A percentile compares a stretch with the other conserved stretches of the same genome.
These are phyloP conservation scores for Chaunax sp. DNA, from an alignment of 2,797 vertebrate genomes.

Conservation along the genomic window DNA sequence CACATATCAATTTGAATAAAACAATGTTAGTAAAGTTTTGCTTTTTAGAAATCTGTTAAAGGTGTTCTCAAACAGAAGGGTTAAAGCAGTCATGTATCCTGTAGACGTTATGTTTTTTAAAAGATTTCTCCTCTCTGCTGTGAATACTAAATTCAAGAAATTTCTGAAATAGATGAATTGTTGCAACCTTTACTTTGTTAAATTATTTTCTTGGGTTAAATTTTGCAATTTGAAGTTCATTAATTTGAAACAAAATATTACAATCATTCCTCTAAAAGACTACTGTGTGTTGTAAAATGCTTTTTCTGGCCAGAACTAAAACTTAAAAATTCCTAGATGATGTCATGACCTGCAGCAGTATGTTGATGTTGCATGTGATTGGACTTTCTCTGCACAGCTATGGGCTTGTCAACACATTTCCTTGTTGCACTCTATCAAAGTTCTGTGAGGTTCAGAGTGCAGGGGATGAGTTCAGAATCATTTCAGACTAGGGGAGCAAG, in stretches of 20 bases:
- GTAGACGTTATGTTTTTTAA: neutral
- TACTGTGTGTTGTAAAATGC: neutral
- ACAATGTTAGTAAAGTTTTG: no score
- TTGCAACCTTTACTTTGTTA: neutral
- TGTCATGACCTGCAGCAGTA: slow-evolving; percentile 6
- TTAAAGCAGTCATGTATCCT: neutral
- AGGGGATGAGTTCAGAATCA: slow-evolving; percentile 58
- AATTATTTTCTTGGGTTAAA: neutral
- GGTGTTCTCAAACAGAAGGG: no score
- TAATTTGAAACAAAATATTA: neutral
- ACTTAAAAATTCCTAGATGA: neutral
- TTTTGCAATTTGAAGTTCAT: neutral
- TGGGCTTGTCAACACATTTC: slow-evolving; percentile 59
- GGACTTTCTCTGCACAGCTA: slow-evolving; percentile 62
- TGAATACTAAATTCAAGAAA: no score
- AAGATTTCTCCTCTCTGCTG: neutral
- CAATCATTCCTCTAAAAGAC: neutral
- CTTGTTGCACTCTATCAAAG: slow-evolving; percentile 66
- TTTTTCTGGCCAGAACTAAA: neutral
- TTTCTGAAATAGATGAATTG: neutral
- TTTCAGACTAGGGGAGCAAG: slow-evolving; percentile 46
- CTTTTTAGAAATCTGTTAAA: no score
- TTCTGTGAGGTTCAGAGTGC: slow-evolving; percentile 64
- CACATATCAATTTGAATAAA: no score
- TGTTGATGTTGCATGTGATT: slow-evolving; percentile 49